Evolutionary conservation across 2,113 vertebrate species (phyloP), one percentile per base, ranked within the genome.

Genomic region (Gymnocephalus cernua): DNA sequence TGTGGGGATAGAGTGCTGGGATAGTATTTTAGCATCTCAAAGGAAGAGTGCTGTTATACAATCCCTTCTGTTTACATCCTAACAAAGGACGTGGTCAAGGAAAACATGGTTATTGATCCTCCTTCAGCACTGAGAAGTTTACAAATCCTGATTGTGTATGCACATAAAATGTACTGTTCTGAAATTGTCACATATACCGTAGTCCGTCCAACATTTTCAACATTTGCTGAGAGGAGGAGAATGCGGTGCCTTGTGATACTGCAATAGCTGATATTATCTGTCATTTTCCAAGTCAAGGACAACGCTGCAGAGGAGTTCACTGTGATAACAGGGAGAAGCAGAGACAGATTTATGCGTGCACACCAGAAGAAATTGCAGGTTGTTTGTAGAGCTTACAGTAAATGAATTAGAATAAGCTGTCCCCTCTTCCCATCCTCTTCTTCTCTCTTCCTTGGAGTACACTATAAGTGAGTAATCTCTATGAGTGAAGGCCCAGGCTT

Each of bases 221-320:
- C 67, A 71, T 67, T 62, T 35, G 19, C 61, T 65, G 56, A 76
- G 61, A 27, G n/a, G 54, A 59, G 14, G 69, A 29, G 38, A 44
- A 59, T 6, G 14, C 6, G 3, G 56, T 27, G 76, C 61, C 27
- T 78, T 78, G 74, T 81, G 85, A 86, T 86, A 65, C 79, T 65
- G 71, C 78, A 79, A 74, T 61, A 76, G 73, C 85, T 66, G 70
- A 88, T 85, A 64, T 75, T 88, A 77, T 86, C 77, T 83, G 59
- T 81, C 48, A 78, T 87, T 82, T 85, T 80, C 76, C 32, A 61
- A n/a, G 76, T 86, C 84, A 86, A 90, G 83, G 81, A 85, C 72
- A 86, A 59, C 61, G 66, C 83, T 54, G 73, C 29, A 0, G 23
- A 62, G 74, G 69, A 77, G 82, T 83, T 88, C 79, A 70, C 74